Evolutionary conservation across 2,888 invertebrate genomes (phyloP), one percentile per base, ranked within the genome.

Genomic region (Saturnia japonica): DNA sequence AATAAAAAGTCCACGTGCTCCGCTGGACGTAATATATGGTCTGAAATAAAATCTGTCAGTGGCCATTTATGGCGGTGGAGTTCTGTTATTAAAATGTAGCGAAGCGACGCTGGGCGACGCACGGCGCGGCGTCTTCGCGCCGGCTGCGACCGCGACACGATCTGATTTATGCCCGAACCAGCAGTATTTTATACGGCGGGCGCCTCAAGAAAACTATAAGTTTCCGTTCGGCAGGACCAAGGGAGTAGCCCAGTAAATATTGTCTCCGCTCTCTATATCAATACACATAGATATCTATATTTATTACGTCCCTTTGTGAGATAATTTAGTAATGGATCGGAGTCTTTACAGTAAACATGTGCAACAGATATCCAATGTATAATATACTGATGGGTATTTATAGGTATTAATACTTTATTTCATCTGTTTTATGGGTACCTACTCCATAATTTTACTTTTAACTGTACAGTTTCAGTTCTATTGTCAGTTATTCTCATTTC

Each of bases 181-280:
- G 91, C 91, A 91, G 91, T 94, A 94, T 94, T 93, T 93, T 93
- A 94, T 94, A 89, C 93, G 88, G 83, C 90, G 91, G 92, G 92
- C 92, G 93, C 92, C 93, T 93, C 93, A 94, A 93, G 89, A 89
- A 91, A 92, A 91, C 94, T 94, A 93, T 93, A 94, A 94, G 93
- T 93, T 93, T 93, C 91, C 92, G 93, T 91, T 93, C 88, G 92
- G 90, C 88, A 91, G 88, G 90, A 87, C 90, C 89, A 88, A 89
- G 92, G 93, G 91, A 90, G 89, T 86, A 87, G 90, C 88, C 88
- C 90, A 91, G 89, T 93, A 93, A 93, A 94, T 93, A 93, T 93
- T 93, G 93, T 93, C 93, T 89, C 90, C 88, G 88, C 86, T 87
- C 85, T 78, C 86, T 89, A 87, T 89, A 90, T 90, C 91, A 89